Base-by-base conservation (phyloP, 2,797 vertebrate genomes). In the Rhynchonycteris naso region DNA sequence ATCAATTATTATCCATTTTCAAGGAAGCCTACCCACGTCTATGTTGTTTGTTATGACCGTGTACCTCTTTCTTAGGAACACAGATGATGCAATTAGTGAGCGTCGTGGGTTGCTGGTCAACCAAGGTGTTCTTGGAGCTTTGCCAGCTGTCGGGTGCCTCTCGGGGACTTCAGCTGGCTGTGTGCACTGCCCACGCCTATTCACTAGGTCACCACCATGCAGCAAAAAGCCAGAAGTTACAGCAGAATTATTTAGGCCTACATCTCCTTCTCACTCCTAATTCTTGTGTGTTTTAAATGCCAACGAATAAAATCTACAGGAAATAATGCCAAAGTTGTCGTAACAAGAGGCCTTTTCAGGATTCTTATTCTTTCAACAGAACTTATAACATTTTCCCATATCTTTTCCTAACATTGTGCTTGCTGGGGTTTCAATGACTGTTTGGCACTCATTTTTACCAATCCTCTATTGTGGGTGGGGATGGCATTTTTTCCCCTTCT, bases 371-470 rank as follows among this genome's bases (percentile, higher is more conserved):
- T 61, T 87, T 66, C 30, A 69, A 7, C 18, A 22, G 63, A 43
- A 65, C 22, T 19, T 35, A 21, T 0, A 72, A 82, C 2, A 15
- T 12, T 59, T 68, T 63, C 72, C 18, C 8, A 1, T 52, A 6
- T 50, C 26, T 94, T 91, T 90, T 35, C 50, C 66, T 65, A 87
- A 35, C 28, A 52, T 68, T 71, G 69, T 79, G 38, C 63, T 80
- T 74, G 22, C 22, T 82, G 38, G 28, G 19, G 24, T 94, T 80
- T 92, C 83, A 54, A 19, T 58, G 50, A 75, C 38, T n/a, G 76
- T n/a, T 79, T 68, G 58, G 84, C 82, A 82, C 26, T 15, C 7
- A 52, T 80, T 75, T 95, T 83, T 59, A 52, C 22, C 88, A 91
- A 35, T 91, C 30, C 68, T 93, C 52, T 65, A 30, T 35, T 47